A percentile compares a stretch with the other conserved stretches of the same genome.
Evolutionary conservation across 2,113 vertebrate genomes (phyloP).

Genomic region (Pollachius pollachius): DNA sequence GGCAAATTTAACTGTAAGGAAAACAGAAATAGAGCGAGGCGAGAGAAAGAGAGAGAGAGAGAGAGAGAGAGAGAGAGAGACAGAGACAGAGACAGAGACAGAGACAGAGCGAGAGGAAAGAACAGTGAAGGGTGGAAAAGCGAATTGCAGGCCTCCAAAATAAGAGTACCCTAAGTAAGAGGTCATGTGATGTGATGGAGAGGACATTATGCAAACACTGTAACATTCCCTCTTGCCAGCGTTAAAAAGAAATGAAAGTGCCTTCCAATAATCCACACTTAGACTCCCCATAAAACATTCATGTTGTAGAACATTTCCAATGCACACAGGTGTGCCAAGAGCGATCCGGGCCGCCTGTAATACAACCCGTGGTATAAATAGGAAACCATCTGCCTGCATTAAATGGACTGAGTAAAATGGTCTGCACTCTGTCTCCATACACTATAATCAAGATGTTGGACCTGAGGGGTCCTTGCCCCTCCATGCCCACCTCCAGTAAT

Average conservation of each 20-base stretch:
- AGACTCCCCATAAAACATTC: slow-evolving; percentile 6
- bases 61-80: slow-evolving; percentile 6
- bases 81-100: not conserved
- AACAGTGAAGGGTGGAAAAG: too few relatives aligned
- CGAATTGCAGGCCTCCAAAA: too few relatives aligned
- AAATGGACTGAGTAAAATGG: slow-evolving; percentile 16
- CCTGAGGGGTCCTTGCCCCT: slow-evolving; percentile 32
- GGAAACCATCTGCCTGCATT: slow-evolving; percentile 51
- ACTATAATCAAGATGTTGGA: slow-evolving; percentile 47
- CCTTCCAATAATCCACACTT: not conserved
- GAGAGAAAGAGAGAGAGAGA: slow-evolving; percentile 27
- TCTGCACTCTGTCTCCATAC: slow-evolving; percentile 12
- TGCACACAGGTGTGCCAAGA: slow-evolving; percentile 18
- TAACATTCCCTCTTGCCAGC: too few relatives aligned
- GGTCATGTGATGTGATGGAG: too few relatives aligned
- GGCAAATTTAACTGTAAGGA: slow-evolving; percentile 39
- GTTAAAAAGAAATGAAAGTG: not conserved
- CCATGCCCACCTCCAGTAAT: slow-evolving; percentile 38
- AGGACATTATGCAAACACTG: too few relatives aligned
- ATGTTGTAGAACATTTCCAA: slow-evolving; percentile 8
- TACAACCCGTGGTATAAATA: slow-evolving; percentile 1
- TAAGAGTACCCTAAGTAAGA: too few relatives aligned
- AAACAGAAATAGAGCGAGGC: not conserved
- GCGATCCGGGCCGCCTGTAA: not conserved
- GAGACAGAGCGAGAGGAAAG: not conserved